Conservation (phyloP, 2,113 vertebrate genomes). For the Pardalotus punctatus region DNA sequence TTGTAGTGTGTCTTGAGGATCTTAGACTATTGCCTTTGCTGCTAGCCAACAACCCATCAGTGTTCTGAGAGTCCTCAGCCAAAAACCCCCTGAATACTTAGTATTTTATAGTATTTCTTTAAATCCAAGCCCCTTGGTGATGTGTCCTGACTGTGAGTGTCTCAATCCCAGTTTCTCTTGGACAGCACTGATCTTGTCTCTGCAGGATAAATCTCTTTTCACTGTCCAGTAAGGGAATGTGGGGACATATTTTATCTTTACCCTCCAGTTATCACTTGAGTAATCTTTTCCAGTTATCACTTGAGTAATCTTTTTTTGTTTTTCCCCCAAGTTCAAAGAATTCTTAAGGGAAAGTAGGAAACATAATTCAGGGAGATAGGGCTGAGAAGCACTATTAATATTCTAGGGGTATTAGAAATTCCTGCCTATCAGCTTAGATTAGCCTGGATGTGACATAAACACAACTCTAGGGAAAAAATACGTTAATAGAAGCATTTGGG, state of each 20-base stretch:
- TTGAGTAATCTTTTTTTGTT: background rate
- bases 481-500: background rate
- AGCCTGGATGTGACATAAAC: background rate
- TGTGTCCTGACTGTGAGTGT: background rate
- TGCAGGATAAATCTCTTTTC: background rate
- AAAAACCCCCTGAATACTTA: background rate
- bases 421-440: background rate
- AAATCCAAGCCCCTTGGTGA: background rate
- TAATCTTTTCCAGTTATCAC: slow-evolving; percentile 10
- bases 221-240: background rate
- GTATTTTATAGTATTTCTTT: background rate
- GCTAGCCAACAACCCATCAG: background rate
- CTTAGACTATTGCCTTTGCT: background rate
- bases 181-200: background rate
- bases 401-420: background rate
- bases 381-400: background rate
- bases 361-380: background rate
- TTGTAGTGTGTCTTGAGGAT: background rate
- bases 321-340: background rate
- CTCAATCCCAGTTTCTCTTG: background rate
- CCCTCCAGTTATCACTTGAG: background rate
- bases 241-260: background rate
- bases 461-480: background rate
- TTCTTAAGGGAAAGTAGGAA: background rate
- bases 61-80: background rate